These are phyloP conservation scores for Notolepis coatsorum DNA, from an alignment of 2,797 vertebrate species.

Conservation along the genomic window DNA sequence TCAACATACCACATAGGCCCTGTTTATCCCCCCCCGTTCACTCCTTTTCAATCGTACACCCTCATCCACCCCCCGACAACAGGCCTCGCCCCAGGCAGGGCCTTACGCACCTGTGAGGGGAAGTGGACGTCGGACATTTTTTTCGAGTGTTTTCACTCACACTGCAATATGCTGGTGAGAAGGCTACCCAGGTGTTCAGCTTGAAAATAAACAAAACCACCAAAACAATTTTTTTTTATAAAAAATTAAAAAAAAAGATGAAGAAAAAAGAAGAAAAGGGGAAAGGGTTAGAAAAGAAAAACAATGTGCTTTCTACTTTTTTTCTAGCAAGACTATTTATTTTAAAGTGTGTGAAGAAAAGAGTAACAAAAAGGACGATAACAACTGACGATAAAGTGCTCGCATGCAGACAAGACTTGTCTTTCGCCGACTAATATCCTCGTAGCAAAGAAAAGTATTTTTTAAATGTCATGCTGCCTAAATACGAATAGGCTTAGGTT, in stretches of 20 bases:
- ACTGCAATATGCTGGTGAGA: constrained; percentile 79
- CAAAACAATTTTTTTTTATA: no score
- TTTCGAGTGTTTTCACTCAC: constrained; percentile 62
- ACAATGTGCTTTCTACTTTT: constrained; percentile 56
- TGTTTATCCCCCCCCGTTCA: constrained; percentile 8
- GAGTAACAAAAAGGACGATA: no score
- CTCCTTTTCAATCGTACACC: constrained; percentile 25
- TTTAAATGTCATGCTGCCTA: constrained; percentile 50
- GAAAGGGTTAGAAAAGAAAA: constrained; percentile 15
- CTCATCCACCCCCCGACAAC: constrained; percentile 27
- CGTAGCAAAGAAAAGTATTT: constrained; percentile 46
- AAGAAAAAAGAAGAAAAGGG: constrained; percentile 9
- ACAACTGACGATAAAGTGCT: constrained; percentile 73
- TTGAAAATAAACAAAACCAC: constrained; percentile 47
- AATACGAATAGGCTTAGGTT: constrained; percentile 47
- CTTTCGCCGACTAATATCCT: constrained; percentile 50
- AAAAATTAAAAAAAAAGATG: constrained; percentile 32
- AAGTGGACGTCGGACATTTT: constrained; percentile 32
- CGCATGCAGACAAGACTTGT: constrained; percentile 71
- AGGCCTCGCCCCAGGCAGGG: constrained; percentile 45
- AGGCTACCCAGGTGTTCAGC: constrained; percentile 78
- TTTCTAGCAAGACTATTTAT: constrained; percentile 47
- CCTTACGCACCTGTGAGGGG: constrained; percentile 61
- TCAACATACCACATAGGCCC: neutral
- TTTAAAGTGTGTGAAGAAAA: constrained; percentile 44